Conservation (phyloP, 2,113 vertebrate species). For the Ranitomeya imitator region DNA sequence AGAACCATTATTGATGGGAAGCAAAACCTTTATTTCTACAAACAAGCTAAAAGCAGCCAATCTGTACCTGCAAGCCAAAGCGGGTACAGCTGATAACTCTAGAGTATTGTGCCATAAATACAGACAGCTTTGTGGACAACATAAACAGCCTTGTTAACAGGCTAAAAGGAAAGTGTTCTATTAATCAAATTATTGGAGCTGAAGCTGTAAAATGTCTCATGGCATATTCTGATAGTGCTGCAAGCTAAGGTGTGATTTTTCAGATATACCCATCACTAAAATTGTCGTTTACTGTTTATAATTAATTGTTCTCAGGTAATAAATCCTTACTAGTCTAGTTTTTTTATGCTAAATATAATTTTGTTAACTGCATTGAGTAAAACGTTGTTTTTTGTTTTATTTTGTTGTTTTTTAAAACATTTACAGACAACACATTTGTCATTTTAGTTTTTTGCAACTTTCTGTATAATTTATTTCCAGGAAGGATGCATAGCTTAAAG, state of each 20-base stretch:
- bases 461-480: not conserved
- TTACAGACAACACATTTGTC: slow-evolving; percentile 16
- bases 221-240: slow-evolving; percentile 20
- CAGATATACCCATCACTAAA: slow-evolving; percentile 16
- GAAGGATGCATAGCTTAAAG: not conserved
- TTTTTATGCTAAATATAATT: slow-evolving; percentile 1
- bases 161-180: slow-evolving; percentile 35
- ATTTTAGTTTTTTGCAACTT: not conserved
- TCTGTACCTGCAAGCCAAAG: slow-evolving; percentile 43
- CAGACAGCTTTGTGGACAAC: slow-evolving; percentile 41
- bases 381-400: not conserved
- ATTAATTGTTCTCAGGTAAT: slow-evolving; percentile 4
- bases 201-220: slow-evolving; percentile 27
- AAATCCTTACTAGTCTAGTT: not conserved
- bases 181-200: slow-evolving; percentile 45
- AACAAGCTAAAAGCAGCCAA: slow-evolving; percentile 45
- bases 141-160: slow-evolving; percentile 43
- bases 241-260: slow-evolving; percentile 39
- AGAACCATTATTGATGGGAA: slow-evolving; percentile 6
- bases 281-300: slow-evolving; percentile 26
- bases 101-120: slow-evolving; percentile 44
- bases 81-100: slow-evolving; percentile 20
- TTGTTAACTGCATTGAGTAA: not conserved
- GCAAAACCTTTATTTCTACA: slow-evolving; percentile 36
- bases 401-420: not conserved